These are phyloP conservation scores for Mastomys coucha DNA, from an alignment of 2,113 vertebrate species.

Conservation along the genomic window DNA sequence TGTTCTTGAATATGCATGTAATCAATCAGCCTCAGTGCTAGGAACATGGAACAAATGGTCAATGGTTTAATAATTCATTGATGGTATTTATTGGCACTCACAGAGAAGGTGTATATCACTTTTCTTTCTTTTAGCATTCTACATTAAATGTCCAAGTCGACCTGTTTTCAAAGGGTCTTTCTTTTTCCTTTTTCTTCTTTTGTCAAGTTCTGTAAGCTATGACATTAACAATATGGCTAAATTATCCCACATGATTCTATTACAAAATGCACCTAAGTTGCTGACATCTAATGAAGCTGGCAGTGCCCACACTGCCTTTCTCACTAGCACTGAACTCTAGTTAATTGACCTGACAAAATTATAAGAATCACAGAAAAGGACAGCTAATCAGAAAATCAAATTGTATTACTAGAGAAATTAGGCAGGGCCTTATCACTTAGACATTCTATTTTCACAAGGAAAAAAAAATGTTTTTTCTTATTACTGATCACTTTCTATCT, in stretches of 20 bases:
- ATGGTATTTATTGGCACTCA: conserved; percentile 5
- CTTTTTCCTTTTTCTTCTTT: not conserved
- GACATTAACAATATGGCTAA: conserved; percentile 76
- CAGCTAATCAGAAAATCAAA: conserved; percentile 93
- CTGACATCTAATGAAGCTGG: conserved; percentile 82
- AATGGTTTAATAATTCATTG: conserved; percentile 18
- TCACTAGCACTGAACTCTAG: conserved; percentile 83
- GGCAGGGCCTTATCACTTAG: conserved; percentile 73
- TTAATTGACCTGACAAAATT: conserved; percentile 95
- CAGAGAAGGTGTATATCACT: not conserved
- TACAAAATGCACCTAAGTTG: conserved; percentile 79
- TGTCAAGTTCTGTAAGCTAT: not conserved
- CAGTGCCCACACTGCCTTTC: conserved; percentile 72
- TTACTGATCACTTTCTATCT: conserved; percentile 62
- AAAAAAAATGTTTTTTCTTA: conserved; percentile 67
- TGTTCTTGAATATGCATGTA: not conserved
- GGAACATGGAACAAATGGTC: not conserved
- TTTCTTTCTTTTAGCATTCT: conserved; percentile 29
- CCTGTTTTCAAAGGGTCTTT: conserved; percentile 49
- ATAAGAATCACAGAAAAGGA: conserved; percentile 91
- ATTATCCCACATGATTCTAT: conserved; percentile 81
- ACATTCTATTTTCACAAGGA: not conserved
- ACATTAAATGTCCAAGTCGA: conserved; percentile 46
- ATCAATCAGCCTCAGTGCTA: not conserved
- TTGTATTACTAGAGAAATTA: conserved; percentile 90